phyloP scores from a whole-genome alignment of 2,888 invertebrate genomes.

The Alsophila aescularia region DNA sequence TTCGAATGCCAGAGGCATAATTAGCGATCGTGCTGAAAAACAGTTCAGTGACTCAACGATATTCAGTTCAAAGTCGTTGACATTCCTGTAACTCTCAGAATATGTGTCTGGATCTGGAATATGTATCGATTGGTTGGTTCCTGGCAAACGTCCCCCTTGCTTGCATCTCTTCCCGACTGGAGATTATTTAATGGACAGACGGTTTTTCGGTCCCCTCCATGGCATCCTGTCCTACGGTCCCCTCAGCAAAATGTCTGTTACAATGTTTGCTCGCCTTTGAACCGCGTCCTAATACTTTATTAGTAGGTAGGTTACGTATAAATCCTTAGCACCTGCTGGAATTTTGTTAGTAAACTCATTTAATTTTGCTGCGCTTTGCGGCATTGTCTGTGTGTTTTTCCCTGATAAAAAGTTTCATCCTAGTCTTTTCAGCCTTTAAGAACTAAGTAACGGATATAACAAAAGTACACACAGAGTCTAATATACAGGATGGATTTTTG shows the following conservation, averaged over 20 bases:
- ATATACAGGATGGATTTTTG: too few relatives aligned
- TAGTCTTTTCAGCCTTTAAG: too few relatives aligned
- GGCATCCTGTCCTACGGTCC: too few relatives aligned
- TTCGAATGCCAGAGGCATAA: neutral
- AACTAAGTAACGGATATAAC: too few relatives aligned
- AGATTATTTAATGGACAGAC: constrained; percentile 27
- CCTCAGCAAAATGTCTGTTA: constrained; percentile 8
- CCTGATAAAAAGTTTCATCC: too few relatives aligned
- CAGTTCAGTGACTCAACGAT: constrained; percentile 13
- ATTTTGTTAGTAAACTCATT: neutral
- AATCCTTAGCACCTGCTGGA: neutral
- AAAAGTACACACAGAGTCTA: too few relatives aligned
- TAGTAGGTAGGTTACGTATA: too few relatives aligned
- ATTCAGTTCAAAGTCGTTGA: constrained; percentile 27
- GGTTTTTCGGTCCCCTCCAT: constrained; percentile 2
- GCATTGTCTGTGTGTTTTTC: too few relatives aligned
- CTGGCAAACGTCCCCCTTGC: constrained; percentile 70
- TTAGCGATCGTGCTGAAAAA: constrained; percentile 8
- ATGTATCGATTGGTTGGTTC: constrained; percentile 64
- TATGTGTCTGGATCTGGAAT: constrained; percentile 37
- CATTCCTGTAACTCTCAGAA: neutral
- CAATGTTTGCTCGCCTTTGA: constrained; percentile 2
- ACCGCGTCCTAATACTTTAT: neutral
- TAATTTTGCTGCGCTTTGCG: neutral
- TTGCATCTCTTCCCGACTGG: constrained; percentile 51